These are phyloP conservation scores for Alentia gelatinosa DNA, from an alignment of 2,888 invertebrate genomes.

Conservation along the genomic window DNA sequence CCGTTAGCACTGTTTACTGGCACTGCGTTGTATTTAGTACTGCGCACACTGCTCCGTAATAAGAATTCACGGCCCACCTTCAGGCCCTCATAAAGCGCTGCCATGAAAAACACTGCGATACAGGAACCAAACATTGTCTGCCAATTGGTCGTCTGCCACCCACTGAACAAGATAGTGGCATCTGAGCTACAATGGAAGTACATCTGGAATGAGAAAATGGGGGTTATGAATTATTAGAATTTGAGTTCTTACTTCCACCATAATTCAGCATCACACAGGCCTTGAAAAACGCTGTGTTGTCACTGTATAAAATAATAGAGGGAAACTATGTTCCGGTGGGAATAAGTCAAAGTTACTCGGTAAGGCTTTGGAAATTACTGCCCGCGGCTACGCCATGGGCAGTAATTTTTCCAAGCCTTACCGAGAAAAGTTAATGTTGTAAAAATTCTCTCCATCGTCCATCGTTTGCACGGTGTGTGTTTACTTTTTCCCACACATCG, in stretches of 20 bases:
- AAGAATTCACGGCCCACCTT: slow-evolving; percentile 87
- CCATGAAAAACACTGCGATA: slow-evolving; percentile 94
- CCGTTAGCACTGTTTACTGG: neutral
- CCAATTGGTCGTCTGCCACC: slow-evolving; percentile 67
- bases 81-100: slow-evolving; percentile 95
- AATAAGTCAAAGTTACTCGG: too few relatives aligned
- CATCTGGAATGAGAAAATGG: slow-evolving; percentile 72
- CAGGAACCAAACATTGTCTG: slow-evolving; percentile 89
- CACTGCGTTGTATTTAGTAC: slow-evolving; percentile 64
- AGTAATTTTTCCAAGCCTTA: too few relatives aligned
- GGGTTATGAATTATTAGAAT: neutral
- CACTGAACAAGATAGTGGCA: slow-evolving; percentile 75
- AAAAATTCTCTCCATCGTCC: too few relatives aligned
- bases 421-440: too few relatives aligned
- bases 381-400: too few relatives aligned
- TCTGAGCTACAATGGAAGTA: slow-evolving; percentile 75
- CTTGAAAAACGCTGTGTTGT: neutral
- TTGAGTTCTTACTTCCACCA: too few relatives aligned
- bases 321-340: too few relatives aligned
- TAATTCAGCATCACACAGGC: neutral
- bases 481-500: too few relatives aligned
- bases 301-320: too few relatives aligned
- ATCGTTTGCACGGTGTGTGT: too few relatives aligned
- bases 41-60: slow-evolving; percentile 67
- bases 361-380: too few relatives aligned